These are phyloP conservation scores for Drosophila subpulchrella DNA, from an alignment of 1,140 invertebrate genomes.

Conservation along the genomic window DNA sequence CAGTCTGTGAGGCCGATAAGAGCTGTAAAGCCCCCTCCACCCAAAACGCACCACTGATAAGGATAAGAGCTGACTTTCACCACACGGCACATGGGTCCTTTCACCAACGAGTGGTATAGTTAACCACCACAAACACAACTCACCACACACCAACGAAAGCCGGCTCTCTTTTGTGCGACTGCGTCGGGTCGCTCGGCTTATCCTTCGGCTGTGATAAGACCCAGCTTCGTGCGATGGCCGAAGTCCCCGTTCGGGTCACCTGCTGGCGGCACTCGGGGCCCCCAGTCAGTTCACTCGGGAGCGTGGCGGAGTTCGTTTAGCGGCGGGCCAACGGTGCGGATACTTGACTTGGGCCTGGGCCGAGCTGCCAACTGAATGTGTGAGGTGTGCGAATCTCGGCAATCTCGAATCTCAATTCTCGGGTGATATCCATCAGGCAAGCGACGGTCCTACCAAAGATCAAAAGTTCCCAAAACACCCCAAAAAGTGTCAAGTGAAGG, in stretches of 20 bases:
- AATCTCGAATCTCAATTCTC: constrained; percentile 1
- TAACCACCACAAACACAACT: constrained; percentile 16
- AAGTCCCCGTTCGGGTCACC: constrained; percentile 27
- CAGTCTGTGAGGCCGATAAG: constrained; percentile 26
- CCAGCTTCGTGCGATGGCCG: constrained; percentile 10
- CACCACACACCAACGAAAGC: constrained; percentile 76
- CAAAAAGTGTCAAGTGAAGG: constrained; percentile 34
- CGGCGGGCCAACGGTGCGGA: constrained; percentile 57
- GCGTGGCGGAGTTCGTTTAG: constrained; percentile 79
- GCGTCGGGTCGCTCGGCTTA: constrained; percentile 30
- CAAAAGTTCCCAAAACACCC: constrained; percentile 38
- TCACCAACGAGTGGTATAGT: constrained; percentile 47
- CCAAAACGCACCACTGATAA: constrained; percentile 61
- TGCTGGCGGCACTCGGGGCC: constrained; percentile 34
- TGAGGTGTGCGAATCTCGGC: constrained; percentile 26
- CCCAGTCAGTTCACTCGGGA: constrained; percentile 82
- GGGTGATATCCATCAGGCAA: constrained; percentile 16
- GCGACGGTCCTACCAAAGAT: constrained; percentile 14
- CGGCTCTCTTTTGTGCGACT: constrained; percentile 51
- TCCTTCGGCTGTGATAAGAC: constrained; percentile 56
- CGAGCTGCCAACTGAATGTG: constrained; percentile 49
- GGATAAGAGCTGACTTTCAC: constrained; percentile 49
- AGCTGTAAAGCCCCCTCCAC: background rate
- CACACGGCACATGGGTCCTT: constrained; percentile 43
- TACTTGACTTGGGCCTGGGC: constrained; percentile 54